phyloP scores from a whole-genome alignment of 2,888 invertebrate genomes.

The Ophion ventricosus region DNA sequence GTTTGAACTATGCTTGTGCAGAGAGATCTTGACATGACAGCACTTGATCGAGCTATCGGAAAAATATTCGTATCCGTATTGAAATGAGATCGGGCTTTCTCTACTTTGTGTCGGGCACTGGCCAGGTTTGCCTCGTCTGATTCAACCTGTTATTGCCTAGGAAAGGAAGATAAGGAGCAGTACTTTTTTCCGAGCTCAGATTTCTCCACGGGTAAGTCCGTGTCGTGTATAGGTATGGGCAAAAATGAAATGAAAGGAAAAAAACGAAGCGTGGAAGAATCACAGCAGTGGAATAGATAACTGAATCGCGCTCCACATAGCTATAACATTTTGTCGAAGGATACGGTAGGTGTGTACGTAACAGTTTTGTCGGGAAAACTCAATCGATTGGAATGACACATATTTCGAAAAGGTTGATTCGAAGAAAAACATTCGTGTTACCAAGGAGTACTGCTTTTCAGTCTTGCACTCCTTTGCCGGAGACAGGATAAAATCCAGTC shows the following conservation, averaged over 20 bases:
- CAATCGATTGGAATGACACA: constrained; percentile 40
- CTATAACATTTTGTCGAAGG: not conserved
- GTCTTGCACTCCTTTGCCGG: not conserved
- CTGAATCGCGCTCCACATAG: not conserved
- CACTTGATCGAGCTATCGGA: constrained; percentile 39
- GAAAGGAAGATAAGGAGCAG: no score
- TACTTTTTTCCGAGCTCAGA: no score
- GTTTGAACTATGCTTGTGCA: not conserved
- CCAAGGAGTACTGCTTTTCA: constrained; percentile 7
- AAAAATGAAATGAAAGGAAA: not conserved
- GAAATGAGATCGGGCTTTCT: no score
- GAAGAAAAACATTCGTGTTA: constrained; percentile 22
- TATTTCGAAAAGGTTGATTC: not conserved
- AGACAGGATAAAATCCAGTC: not conserved
- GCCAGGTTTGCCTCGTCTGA: no score
- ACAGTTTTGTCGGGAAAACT: constrained; percentile 21
- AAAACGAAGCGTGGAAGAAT: not conserved
- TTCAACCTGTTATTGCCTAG: no score
- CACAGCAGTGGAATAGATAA: constrained; percentile 7
- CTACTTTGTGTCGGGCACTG: no score
- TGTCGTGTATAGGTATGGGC: not conserved
- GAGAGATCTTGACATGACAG: not conserved
- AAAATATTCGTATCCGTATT: no score
- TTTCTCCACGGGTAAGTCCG: constrained; percentile 13
- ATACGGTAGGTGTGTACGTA: not conserved